Conservation (phyloP, 2,797 vertebrate species). For the Tangara arthus region DNA sequence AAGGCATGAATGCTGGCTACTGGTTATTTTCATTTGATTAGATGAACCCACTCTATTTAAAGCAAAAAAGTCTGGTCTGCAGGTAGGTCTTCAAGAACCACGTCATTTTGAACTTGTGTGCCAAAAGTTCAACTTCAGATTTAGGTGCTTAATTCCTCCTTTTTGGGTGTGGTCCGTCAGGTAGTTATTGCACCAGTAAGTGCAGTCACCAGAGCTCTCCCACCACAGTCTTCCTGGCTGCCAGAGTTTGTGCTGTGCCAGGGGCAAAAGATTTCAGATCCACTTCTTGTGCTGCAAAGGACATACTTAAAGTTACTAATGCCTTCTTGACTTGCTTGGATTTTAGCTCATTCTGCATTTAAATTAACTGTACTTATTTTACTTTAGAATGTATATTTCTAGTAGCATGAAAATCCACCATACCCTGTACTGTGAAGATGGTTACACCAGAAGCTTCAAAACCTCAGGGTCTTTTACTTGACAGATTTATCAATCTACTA, state of each 20-base stretch:
- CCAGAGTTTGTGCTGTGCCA: background rate
- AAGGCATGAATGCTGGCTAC: background rate
- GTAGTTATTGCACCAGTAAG: background rate
- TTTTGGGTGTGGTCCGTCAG: background rate
- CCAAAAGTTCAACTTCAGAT: background rate
- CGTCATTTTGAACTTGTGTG: rapidly evolving
- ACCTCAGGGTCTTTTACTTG: background rate
- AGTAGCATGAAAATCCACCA: background rate
- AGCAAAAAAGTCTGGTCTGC: background rate
- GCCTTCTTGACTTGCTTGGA: background rate
- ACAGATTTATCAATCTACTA: background rate
- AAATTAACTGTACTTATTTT: background rate
- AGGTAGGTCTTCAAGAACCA: background rate
- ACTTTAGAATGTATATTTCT: background rate
- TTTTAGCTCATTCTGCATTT: background rate
- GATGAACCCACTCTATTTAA: background rate
- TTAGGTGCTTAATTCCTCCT: background rate
- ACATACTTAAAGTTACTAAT: background rate
- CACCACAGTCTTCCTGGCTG: background rate
- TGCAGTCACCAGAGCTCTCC: background rate
- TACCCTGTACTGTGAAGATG: background rate
- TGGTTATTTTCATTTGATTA: background rate
- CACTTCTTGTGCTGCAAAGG: background rate
- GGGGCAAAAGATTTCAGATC: background rate
- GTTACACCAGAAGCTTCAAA: background rate